Evolutionary conservation across 2,113 vertebrate genomes (phyloP).

Genomic region (Fulmarus glacialis): DNA sequence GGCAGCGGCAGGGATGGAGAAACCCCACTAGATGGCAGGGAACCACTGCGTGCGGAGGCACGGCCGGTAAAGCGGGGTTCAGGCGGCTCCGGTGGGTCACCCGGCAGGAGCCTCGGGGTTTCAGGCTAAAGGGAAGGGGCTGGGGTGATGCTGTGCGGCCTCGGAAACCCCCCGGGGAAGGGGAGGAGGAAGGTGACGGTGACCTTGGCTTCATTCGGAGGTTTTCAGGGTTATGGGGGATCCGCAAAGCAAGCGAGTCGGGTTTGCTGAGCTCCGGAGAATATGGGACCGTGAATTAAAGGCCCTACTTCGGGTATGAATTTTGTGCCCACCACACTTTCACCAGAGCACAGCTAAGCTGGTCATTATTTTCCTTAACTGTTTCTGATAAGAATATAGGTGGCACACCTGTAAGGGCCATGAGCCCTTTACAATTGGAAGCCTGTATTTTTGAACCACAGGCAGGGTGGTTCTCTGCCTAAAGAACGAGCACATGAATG

Average conservation of each 20-base stretch:
- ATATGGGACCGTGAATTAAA: neutral
- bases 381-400: neutral
- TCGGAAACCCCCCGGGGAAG: neutral
- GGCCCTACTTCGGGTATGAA: neutral
- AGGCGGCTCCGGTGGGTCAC: rapidly evolving
- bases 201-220: neutral
- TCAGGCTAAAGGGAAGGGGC: neutral
- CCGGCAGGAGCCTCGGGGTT: neutral
- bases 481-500: neutral
- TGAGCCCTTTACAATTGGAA: neutral
- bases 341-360: neutral
- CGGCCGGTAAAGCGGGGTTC: neutral
- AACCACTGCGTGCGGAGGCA: rapidly evolving
- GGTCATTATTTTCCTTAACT: neutral
- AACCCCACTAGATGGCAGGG: neutral
- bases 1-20: neutral
- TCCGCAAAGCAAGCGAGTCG: neutral
- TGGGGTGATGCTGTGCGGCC: neutral
- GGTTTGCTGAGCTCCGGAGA: neutral
- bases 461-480: neutral
- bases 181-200: neutral
- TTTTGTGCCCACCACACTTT: neutral
- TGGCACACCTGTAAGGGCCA: rapidly evolving
- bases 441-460: rapidly evolving
- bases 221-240: neutral